Base-by-base conservation (phyloP, 2,113 vertebrate species). In the Microtus richardsoni region DNA sequence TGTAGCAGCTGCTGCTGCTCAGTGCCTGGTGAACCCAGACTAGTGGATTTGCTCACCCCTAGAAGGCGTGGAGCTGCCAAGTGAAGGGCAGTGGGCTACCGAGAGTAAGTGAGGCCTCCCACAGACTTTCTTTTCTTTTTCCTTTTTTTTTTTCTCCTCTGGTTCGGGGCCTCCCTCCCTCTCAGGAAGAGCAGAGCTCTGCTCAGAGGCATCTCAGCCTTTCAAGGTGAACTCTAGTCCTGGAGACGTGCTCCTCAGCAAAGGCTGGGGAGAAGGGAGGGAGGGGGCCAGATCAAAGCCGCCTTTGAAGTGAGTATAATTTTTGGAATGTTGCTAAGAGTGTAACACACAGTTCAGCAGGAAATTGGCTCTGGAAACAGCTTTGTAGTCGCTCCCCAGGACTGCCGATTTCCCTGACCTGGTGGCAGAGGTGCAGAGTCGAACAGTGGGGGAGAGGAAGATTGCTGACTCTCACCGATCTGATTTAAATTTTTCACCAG, bases 321-420 rank as follows among this genome's bases (percentile, higher is more conserved):
- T 98, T 96, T 96, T 96, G 75, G 92, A 95, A 95, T 94, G 94
- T 96, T 95, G 54, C 95, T 95, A 96, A 96, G 6, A 97, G 84
- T 28, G 95, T 94, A 93, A 95, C 90, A 96, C 30, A 77, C 30
- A 1, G 9, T 91, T 97, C 92, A 71, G 94, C 78, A 75, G 71
- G 94, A 97, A 98, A 79, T 93, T 85, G 94, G 97, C 94, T 96
- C 95, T 91, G 95, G 95, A 97, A 96, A 91, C 66, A 68, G 47
- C 95, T 95, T 96, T 94, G 88, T 73, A 96, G n/a, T 58, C 68
- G 95, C 96, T 98, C 96, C 39, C 91, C 12, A 17, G 97, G 94
- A 96, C 9, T 79, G 95, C 89, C 74, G 66, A 96, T 97, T 94
- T 94, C 89, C 92, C 96, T n/a, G 97, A 97, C 84, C 89, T 94